A percentile compares a stretch with the other conserved stretches of the same genome.
Conservation (phyloP, 2,888 invertebrate genomes). For the Fissipunctia ypsillon region DNA sequence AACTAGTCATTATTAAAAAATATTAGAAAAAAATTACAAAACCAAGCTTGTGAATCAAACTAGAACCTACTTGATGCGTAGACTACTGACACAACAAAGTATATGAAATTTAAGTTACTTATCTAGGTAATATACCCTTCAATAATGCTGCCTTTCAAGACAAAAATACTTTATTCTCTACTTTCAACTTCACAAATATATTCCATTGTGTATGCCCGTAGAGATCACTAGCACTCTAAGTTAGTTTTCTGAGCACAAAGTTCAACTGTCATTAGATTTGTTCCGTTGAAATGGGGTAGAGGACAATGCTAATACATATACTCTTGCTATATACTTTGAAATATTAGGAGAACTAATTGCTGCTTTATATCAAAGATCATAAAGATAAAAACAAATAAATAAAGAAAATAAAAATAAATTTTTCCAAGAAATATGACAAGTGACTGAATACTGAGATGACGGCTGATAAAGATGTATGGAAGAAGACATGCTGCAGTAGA, state of each 20-base stretch:
- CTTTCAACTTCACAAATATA: constrained; percentile 40
- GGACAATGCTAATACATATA: background rate
- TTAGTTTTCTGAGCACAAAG: constrained; percentile 51
- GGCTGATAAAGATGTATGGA: no score
- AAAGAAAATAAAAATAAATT: no score
- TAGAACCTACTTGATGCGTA: background rate
- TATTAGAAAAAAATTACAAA: background rate
- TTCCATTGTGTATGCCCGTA: constrained; percentile 48
- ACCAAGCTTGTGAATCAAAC: background rate
- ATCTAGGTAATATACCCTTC: background rate
- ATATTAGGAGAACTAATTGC: constrained; percentile 3
- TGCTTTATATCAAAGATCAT: no score
- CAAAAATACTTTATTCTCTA: constrained; percentile 7
- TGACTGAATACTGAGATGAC: background rate
- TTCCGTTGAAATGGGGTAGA: constrained; percentile 21
- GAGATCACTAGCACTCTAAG: constrained; percentile 32
- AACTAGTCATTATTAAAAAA: background rate
- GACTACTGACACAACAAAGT: background rate
- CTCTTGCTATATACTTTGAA: background rate
- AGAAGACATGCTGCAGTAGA: background rate
- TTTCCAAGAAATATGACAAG: background rate
- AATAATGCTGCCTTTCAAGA: constrained; percentile 3
- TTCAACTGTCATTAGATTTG: constrained; percentile 51
- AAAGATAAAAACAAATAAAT: no score
- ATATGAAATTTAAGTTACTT: background rate